phyloP scores from a whole-genome alignment of 2,113 vertebrate species.

The Muscicapa adusta region DNA sequence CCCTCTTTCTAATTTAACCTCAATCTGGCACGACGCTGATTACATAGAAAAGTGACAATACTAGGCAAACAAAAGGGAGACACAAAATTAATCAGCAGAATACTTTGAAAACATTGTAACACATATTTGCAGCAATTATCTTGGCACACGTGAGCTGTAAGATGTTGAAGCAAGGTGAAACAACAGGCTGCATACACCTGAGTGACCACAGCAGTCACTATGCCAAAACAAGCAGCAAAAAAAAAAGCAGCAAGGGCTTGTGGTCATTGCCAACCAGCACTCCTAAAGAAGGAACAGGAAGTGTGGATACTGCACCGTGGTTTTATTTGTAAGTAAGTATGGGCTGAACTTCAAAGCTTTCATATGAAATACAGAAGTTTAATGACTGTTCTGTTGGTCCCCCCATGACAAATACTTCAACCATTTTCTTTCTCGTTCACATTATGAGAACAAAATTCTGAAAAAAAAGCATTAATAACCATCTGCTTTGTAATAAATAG shows the following conservation, averaged over 20 bases:
- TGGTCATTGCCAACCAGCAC: neutral
- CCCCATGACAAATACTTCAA: neutral
- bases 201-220: neutral
- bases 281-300: neutral
- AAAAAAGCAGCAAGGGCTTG: neutral
- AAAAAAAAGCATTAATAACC: neutral
- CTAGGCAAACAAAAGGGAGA: neutral
- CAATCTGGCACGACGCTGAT: neutral
- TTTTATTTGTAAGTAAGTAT: neutral
- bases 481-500: neutral
- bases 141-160: neutral
- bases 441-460: neutral
- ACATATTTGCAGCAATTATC: neutral
- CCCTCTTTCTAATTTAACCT: neutral
- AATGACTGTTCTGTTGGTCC: neutral
- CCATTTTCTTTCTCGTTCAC: neutral
- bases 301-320: neutral
- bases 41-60: neutral
- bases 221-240: neutral
- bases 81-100: neutral
- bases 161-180: neutral
- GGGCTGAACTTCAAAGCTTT: neutral
- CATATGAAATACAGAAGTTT: neutral
- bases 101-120: neutral
- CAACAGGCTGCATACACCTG: neutral